Percentiles rank a stretch among this genome's conserved stretches.
These are phyloP conservation scores for Aphodius sticticus DNA, from an alignment of 2,888 invertebrate genomes.

Conservation along the genomic window DNA sequence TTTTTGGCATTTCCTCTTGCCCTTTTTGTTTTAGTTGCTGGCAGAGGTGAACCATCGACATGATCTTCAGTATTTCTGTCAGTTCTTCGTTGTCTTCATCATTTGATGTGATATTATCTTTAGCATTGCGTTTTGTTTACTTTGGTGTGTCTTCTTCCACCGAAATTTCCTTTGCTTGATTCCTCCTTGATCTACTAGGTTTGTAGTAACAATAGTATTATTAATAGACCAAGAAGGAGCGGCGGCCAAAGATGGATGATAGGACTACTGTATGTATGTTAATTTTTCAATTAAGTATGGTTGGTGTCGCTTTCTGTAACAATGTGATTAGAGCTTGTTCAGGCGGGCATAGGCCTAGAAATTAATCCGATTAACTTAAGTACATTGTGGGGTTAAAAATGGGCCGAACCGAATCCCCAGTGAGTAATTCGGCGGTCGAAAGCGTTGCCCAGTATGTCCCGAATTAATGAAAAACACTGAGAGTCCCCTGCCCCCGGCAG, in stretches of 20 bases:
- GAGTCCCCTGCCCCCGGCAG: constrained; percentile 35
- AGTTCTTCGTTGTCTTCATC: no score
- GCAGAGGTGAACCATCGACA: no score
- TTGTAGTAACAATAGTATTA: background rate
- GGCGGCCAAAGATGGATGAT: no score
- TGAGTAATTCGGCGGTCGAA: constrained; percentile 60
- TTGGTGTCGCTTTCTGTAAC: constrained; percentile 29
- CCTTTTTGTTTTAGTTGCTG: no score
- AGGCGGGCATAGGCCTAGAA: constrained; percentile 56
- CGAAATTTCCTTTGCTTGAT: no score
- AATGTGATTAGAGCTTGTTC: constrained; percentile 52
- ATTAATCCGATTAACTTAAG: constrained; percentile 61
- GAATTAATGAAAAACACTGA: constrained; percentile 58
- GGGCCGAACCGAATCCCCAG: constrained; percentile 58
- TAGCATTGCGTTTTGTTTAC: no score
- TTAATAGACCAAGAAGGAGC: background rate
- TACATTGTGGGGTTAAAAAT: constrained; percentile 60
- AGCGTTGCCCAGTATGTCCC: constrained; percentile 58
- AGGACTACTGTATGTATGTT: constrained; percentile 30
- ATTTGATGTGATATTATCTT: no score
- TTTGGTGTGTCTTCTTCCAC: no score
- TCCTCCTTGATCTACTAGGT: no score
- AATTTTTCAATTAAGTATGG: constrained; percentile 58
- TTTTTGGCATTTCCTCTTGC: background rate
- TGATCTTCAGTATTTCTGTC: no score